Conservation (phyloP, 2,888 invertebrate species). For the Bruchidius siliquastri region DNA sequence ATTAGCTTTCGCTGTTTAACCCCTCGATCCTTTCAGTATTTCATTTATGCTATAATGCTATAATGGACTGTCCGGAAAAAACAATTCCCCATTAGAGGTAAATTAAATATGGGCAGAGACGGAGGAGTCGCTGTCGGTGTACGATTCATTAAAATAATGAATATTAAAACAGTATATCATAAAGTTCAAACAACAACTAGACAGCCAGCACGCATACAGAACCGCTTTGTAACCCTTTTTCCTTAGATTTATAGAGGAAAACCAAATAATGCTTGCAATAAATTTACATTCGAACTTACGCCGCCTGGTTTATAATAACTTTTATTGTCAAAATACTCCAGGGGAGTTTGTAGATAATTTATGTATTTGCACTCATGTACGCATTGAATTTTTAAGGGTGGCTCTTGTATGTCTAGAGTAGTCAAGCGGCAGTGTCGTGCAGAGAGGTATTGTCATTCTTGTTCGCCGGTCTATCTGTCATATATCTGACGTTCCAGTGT, state of each 20-base stretch:
- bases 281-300: slow-evolving; percentile 15
- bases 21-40: not conserved
- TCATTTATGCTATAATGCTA: not conserved
- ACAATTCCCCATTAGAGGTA: not conserved
- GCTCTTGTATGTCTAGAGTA: not conserved
- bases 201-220: slow-evolving; percentile 18
- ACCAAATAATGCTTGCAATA: slow-evolving; percentile 27
- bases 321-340: slow-evolving; percentile 30
- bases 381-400: slow-evolving; percentile 4
- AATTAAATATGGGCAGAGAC: not conserved
- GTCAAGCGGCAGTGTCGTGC: not conserved
- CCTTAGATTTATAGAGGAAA: slow-evolving; percentile 26
- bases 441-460: no score
- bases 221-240: slow-evolving; percentile 20
- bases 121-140: not conserved
- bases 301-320: slow-evolving; percentile 18
- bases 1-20: not conserved
- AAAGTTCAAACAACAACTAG: slow-evolving; percentile 15
- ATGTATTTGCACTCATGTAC: slow-evolving; percentile 30
- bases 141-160: slow-evolving; percentile 2
- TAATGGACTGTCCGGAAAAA: not conserved
- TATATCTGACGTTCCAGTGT: no score
- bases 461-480: no score
- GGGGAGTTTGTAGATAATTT: slow-evolving; percentile 27
- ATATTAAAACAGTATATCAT: slow-evolving; percentile 19